phyloP scores from a whole-genome alignment of 2,888 invertebrate species.

The Hedychridium roseum region DNA sequence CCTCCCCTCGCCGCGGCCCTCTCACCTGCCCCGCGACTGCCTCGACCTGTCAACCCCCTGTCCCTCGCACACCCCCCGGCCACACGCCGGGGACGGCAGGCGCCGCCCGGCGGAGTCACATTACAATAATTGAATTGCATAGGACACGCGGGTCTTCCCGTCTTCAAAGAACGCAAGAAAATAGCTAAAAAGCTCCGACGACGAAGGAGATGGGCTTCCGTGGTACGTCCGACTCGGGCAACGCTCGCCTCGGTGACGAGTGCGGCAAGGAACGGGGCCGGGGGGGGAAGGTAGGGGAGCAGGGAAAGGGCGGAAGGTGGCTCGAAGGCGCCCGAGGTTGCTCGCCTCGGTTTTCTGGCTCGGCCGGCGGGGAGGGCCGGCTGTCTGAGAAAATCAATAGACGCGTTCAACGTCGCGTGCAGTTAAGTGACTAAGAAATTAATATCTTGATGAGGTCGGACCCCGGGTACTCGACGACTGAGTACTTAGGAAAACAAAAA shows the following conservation, averaged over 20 bases:
- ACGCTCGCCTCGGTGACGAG: constrained; percentile 24
- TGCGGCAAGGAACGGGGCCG: constrained; percentile 29
- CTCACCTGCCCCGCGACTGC: constrained; percentile 4
- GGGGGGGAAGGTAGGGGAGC: constrained; percentile 15
- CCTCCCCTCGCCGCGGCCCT: background rate
- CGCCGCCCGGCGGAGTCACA: constrained; percentile 37
- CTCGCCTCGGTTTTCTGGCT: background rate
- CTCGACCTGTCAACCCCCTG: constrained; percentile 9
- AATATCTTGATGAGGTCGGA: constrained; percentile 58
- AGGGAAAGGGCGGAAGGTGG: constrained; percentile 3
- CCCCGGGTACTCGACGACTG: constrained; percentile 39
- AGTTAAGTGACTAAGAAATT: constrained; percentile 60
- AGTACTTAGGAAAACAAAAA: constrained; percentile 24
- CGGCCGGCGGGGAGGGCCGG: constrained; percentile 16
- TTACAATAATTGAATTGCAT: constrained; percentile 54
- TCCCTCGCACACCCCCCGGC: constrained; percentile 22
- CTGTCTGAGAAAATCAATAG: constrained; percentile 56
- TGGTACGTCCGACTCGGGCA: constrained; percentile 7
- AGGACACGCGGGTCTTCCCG: constrained; percentile 50
- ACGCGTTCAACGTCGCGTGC: constrained; percentile 59
- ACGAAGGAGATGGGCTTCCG: constrained; percentile 45
- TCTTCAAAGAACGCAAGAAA: constrained; percentile 49
- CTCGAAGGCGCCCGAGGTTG: constrained; percentile 12
- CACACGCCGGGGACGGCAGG: too few relatives aligned
- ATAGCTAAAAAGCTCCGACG: constrained; percentile 41